These are phyloP conservation scores for Mastigias papua DNA, from an alignment of 30 jellyfish, hydroid and myxozoan genomes.

Conservation along the genomic window DNA sequence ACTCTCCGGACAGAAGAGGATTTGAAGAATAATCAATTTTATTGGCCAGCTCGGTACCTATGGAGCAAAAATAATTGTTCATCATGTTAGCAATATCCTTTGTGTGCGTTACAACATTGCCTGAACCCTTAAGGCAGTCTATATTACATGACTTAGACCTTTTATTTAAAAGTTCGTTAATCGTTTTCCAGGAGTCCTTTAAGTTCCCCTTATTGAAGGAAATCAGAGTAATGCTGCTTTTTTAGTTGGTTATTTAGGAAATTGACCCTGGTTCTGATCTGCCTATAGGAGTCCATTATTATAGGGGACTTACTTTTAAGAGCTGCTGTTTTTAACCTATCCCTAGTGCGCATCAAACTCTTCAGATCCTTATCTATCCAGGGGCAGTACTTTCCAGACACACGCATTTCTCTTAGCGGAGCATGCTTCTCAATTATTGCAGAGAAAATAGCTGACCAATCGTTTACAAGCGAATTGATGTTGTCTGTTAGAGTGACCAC, in stretches of 20 bases:
- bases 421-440: conserved; percentile 39
- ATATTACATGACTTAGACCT: too few species aligned
- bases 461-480: conserved; percentile 17
- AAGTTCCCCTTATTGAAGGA: conserved; percentile 11
- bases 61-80: not conserved
- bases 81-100: not conserved
- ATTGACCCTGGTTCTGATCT: conserved; percentile 22
- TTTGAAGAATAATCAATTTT: not conserved
- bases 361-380: conserved; percentile 50
- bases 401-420: conserved; percentile 43
- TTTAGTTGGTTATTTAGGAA: too few species aligned
- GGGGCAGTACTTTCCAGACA: conserved; percentile 56
- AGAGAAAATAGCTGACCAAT: conserved; percentile 36
- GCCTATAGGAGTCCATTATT: conserved; percentile 38
- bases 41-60: not conserved
- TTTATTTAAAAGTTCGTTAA: too few species aligned
- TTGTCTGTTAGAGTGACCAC: conserved; percentile 49
- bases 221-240: too few species aligned
- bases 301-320: conserved; percentile 22
- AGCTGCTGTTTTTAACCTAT: conserved; percentile 46
- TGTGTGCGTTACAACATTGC: not conserved
- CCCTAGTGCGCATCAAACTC: conserved; percentile 46
- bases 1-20: not conserved
- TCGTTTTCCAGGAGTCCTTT: too few species aligned
- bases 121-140: too few species aligned